Conservation (phyloP, 2,888 invertebrate species). For the Parnassius apollo region DNA sequence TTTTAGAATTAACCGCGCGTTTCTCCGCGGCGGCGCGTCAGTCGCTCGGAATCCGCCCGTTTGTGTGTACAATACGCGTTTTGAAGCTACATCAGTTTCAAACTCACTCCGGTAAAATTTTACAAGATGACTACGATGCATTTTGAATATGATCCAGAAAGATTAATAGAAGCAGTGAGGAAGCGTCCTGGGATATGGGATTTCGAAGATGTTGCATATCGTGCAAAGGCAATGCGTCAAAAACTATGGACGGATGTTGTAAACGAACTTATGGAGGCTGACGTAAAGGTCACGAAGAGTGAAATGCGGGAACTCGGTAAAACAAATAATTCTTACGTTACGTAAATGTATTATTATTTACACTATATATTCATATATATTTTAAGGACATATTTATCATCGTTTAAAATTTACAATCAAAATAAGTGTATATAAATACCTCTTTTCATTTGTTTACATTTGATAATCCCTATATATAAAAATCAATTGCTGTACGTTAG, state of each 20-base stretch:
- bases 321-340: not conserved
- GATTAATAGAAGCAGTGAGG: conserved; percentile 63
- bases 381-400: too few species aligned
- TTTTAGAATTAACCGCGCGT: conserved; percentile 66
- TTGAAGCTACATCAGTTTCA: conserved; percentile 31
- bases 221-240: conserved; percentile 52
- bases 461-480: too few species aligned
- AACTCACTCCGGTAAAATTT: conserved; percentile 13
- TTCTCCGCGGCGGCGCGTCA: conserved; percentile 64
- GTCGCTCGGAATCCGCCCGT: conserved; percentile 66
- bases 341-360: conserved; percentile 1
- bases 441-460: too few species aligned
- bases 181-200: conserved; percentile 74
- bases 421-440: too few species aligned
- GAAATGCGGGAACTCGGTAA: conserved; percentile 72
- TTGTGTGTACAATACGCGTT: conserved; percentile 46
- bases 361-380: not conserved
- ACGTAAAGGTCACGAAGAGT: conserved; percentile 61
- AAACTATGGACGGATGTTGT: conserved; percentile 67
- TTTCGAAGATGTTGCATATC: conserved; percentile 57
- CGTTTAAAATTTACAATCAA: too few species aligned
- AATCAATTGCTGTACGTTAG: too few species aligned
- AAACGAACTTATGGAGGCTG: conserved; percentile 55
- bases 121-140: conserved; percentile 47
- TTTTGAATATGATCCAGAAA: conserved; percentile 73